Base-by-base conservation (phyloP, 2,113 vertebrate genomes). In the Xyliphius kryptos region DNA sequence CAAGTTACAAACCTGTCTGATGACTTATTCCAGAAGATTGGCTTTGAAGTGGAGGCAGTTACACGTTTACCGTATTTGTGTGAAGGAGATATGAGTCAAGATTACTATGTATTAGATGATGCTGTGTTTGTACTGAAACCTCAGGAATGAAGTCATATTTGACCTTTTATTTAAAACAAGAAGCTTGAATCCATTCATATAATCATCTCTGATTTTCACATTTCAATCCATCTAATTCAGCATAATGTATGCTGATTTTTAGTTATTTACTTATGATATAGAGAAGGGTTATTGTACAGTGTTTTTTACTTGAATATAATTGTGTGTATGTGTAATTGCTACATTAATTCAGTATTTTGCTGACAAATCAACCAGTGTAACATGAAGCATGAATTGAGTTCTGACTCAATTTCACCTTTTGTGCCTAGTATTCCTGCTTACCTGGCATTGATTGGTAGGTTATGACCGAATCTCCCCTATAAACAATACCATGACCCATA, bases 21-120 rank as follows among this genome's bases (percentile, higher is more conserved):
- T 41, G 77, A 83, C n/a, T 90, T 97, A 37, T 96, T 98, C 82
- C 75, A 68, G 43, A 86, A 80, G 77, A 87, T 80, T 6, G 96
- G 96, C 9, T 92, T 99, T 71, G 87, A 86, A 63, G 89, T 99
- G 4, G 93, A 97, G 75, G 89, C 92, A 10, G 89, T 99, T 75
- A 98, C 94, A 44, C 89, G 95, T 67, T 74, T 99, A 80, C 96
- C 96, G 0, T 98, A 99, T 81, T 88, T 99, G 54, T 99, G 96
- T 22, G 96, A 99, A 74, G 95, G 96, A 2, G 96, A 99, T 77
- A 93, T 97, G 91, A 94, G 97, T 38, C 94, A 92, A 40, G 94
- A 98, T 79, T 97, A 95, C 84, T 99, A 98, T 0, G 87, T 97
- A 20, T 83, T 99, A 49, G 93, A 98, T 11, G 94, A 98, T 17